A percentile compares a stretch with the other conserved stretches of the same genome.
Evolutionary conservation across 2,888 invertebrate genomes (phyloP).

Genomic region (Silvanus unidentatus): DNA sequence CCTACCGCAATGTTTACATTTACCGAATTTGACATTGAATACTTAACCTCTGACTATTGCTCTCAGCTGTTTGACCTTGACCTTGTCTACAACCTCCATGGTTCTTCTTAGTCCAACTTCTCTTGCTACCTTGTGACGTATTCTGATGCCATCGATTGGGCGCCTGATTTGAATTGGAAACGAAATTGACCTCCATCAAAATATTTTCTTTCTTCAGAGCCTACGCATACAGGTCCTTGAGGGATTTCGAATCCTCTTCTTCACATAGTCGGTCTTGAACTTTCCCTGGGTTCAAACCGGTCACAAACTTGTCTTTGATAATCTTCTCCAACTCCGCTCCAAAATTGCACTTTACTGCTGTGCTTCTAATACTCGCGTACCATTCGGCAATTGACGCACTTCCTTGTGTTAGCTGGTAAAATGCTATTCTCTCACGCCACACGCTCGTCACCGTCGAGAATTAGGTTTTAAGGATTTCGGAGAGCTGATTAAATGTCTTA

Average conservation of each 20-base stretch:
- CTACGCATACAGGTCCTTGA: neutral
- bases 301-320: slow-evolving; percentile 5
- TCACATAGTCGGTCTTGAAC: slow-evolving; percentile 1
- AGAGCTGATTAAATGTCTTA: neutral
- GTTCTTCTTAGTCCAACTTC: too few relatives aligned
- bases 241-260: neutral
- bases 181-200: neutral
- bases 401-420: neutral
- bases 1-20: too few relatives aligned
- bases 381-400: neutral
- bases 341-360: neutral
- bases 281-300: neutral
- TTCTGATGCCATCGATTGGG: too few relatives aligned
- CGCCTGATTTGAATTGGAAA: too few relatives aligned
- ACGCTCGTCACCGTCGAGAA: neutral
- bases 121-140: too few relatives aligned
- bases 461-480: neutral
- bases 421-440: neutral
- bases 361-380: neutral
- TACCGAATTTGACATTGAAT: too few relatives aligned
- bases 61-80: too few relatives aligned
- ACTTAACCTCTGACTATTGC: too few relatives aligned
- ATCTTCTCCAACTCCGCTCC: neutral
- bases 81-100: too few relatives aligned
- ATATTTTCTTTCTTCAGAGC: slow-evolving; percentile 2